Conservation (phyloP, 2,113 vertebrate species). For the Drymodes brunneopygia region DNA sequence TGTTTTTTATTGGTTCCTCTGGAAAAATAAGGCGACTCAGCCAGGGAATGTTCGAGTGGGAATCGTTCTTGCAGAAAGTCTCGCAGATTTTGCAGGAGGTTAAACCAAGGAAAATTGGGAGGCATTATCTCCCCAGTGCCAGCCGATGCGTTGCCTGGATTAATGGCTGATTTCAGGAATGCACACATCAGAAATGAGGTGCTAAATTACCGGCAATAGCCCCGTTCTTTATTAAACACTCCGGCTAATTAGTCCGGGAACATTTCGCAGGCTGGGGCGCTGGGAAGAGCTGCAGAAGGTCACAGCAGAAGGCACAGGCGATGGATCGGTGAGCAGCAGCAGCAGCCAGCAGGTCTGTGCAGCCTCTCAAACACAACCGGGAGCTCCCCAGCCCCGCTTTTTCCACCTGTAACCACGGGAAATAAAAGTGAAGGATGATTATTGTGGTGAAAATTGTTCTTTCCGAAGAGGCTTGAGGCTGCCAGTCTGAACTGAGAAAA, state of each 20-base stretch:
- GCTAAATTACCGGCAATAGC: slow-evolving; percentile 61
- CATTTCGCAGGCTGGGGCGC: slow-evolving; percentile 5
- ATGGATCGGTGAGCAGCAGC: not conserved
- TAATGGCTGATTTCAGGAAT: slow-evolving; percentile 56
- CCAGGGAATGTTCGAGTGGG: slow-evolving; percentile 14
- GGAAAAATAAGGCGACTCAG: slow-evolving; percentile 10
- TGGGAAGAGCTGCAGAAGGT: slow-evolving; percentile 13
- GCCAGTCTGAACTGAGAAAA: not conserved
- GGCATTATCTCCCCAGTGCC: slow-evolving; percentile 51
- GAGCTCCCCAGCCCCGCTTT: not conserved
- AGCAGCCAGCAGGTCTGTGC: not conserved
- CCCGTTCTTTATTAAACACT: slow-evolving; percentile 66
- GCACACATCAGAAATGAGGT: slow-evolving; percentile 51
- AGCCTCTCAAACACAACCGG: not conserved
- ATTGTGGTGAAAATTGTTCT: not conserved
- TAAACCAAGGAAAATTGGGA: slow-evolving; percentile 52
- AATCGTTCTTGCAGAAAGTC: not conserved
- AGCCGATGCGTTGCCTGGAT: slow-evolving; percentile 48
- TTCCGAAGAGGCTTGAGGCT: not conserved
- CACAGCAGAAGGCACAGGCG: slow-evolving; percentile 8
- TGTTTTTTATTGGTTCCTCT: slow-evolving; percentile 43
- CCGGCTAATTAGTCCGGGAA: slow-evolving; percentile 58
- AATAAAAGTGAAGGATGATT: not conserved
- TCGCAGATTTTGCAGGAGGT: slow-evolving; percentile 41
- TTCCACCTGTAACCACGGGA: not conserved